Evolutionary conservation across 2,888 invertebrate species (phyloP).

Genomic region (Mythimna pallens): DNA sequence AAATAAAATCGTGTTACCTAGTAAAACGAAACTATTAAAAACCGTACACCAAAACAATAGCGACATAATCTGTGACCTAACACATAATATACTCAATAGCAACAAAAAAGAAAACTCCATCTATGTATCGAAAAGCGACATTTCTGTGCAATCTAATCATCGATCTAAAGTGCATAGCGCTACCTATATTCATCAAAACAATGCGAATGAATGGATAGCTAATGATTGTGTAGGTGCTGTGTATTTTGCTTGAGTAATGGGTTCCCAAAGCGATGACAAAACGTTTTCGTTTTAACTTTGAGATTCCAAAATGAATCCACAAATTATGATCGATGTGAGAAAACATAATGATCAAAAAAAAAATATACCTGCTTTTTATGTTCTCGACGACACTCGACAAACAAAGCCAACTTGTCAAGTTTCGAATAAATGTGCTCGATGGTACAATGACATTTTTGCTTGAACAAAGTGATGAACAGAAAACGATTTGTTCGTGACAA

Average conservation of each 20-base stretch:
- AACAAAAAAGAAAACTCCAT: conserved; percentile 61
- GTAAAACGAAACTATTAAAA: not conserved
- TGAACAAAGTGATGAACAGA: conserved; percentile 75
- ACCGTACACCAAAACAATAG: conserved; percentile 22
- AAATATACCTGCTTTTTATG: conserved; percentile 63
- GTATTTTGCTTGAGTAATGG: conserved; percentile 84
- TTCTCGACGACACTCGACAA: conserved; percentile 63
- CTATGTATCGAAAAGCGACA: conserved; percentile 69
- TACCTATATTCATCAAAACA: conserved; percentile 72
- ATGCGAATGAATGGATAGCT: conserved; percentile 78
- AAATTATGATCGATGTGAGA: conserved; percentile 61
- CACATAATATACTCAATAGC: conserved; percentile 43
- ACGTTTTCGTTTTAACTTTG: conserved; percentile 71
- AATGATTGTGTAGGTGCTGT: conserved; percentile 89
- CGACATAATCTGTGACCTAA: conserved; percentile 42
- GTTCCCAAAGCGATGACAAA: conserved; percentile 83
- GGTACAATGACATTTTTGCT: conserved; percentile 75
- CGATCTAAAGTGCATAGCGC: conserved; percentile 84
- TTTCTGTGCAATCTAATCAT: conserved; percentile 79
- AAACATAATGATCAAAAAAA: conserved; percentile 58
- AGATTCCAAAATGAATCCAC: conserved; percentile 52
- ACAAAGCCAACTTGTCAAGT: conserved; percentile 73
- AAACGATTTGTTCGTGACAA: conserved; percentile 85
- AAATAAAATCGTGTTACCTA: not conserved
- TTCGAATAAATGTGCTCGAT: conserved; percentile 73